Base-by-base conservation (phyloP, 2,888 invertebrate species). In the Rutpela maculata region DNA sequence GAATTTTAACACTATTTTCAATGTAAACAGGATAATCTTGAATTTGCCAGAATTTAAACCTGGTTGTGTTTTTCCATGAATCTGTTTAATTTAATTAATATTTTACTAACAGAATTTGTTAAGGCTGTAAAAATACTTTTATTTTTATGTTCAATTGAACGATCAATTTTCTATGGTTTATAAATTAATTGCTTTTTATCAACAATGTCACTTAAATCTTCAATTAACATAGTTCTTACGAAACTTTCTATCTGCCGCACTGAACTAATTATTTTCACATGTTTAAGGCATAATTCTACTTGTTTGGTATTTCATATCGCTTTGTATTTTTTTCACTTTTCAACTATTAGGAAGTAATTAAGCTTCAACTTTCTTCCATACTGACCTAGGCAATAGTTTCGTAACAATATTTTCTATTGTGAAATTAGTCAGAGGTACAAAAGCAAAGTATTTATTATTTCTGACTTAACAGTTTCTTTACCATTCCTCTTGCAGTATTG, bases 121-220 rank as follows among this genome's bases (percentile, higher is more conserved):
- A 43, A 65, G 65, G 43, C 18, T 65, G n/a, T 65, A 65, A 38
- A 26, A 31, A 9, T n/a, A 65, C 18, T 43, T 65, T 65, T 43
- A 43, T 65, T 65, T 65, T 65, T 38, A 5, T 65, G 17, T 7
- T 35, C 62, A 62, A 17, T 10, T 35, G 26, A 35, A n/a, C 12
- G 43, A 15, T 43, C 65, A 43, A 65, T 65, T 65, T 19, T 18
- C 19, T 31, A 65, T 43, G 65, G 65, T 65, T 65, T 18, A 19
- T 65, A 18, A 11, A 43, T 7, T 43, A 43, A 65, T 18, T 18
- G 11, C 19, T 31, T 19, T 31, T 31, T 35, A 35, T 35, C 19
- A 43, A 65, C 65, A 10, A 18, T 43, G 7, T 65, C 65, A 35
- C 12, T 65, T 65, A 18, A 63, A 50, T 50, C 50, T 9, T 18